phyloP scores from a whole-genome alignment of 2,113 vertebrate species.

The Pangasianodon gigas region DNA sequence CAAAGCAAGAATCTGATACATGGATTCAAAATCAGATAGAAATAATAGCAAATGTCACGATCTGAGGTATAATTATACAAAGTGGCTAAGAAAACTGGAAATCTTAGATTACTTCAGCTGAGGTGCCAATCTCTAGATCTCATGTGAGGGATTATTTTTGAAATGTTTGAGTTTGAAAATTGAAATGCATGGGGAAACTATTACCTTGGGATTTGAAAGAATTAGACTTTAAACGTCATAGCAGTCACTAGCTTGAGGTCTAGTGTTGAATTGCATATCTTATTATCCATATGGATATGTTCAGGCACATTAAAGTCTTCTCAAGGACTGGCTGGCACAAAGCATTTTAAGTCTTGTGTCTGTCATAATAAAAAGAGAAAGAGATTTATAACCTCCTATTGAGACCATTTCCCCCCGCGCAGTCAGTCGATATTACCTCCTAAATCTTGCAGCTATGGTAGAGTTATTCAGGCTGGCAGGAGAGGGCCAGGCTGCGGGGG shows the following conservation, averaged over 20 bases:
- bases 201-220: slow-evolving; percentile 21
- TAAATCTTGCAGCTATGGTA: slow-evolving; percentile 56
- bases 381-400: slow-evolving; percentile 49
- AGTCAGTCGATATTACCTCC: slow-evolving; percentile 52
- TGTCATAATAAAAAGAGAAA: slow-evolving; percentile 48
- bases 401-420: slow-evolving; percentile 39
- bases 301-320: slow-evolving; percentile 32
- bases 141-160: background rate
- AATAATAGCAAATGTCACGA: background rate
- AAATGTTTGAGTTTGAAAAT: slow-evolving; percentile 28
- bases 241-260: background rate
- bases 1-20: background rate
- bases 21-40: slow-evolving; percentile 30
- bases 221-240: slow-evolving; percentile 16
- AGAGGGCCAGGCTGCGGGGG: slow-evolving; percentile 43
- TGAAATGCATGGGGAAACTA: slow-evolving; percentile 23
- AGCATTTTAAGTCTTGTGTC: slow-evolving; percentile 46
- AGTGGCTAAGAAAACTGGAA: slow-evolving; percentile 31
- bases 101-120: slow-evolving; percentile 20
- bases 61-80: background rate
- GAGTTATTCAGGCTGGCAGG: slow-evolving; percentile 56
- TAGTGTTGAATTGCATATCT: slow-evolving; percentile 11
- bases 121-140: slow-evolving; percentile 13
- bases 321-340: slow-evolving; percentile 35
- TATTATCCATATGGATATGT: slow-evolving; percentile 38